These are phyloP conservation scores for Ctenopoma kingsleyae DNA, from an alignment of 2,797 vertebrate genomes.

Conservation along the genomic window DNA sequence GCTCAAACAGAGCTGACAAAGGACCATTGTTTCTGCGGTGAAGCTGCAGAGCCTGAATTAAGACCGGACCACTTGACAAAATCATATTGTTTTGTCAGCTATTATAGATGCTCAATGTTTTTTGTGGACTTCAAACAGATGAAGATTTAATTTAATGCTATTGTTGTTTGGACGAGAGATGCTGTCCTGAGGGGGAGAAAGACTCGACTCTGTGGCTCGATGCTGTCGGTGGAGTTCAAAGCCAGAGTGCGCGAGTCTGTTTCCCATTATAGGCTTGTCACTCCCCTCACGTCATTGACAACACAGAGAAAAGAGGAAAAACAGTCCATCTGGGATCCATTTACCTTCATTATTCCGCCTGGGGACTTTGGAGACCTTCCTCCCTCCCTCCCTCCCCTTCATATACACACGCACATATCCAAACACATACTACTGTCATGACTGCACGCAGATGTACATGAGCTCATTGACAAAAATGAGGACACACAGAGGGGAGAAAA, in stretches of 20 bases:
- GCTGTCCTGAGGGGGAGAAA: constrained; percentile 51
- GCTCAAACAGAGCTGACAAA: constrained; percentile 50
- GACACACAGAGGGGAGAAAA: constrained; percentile 48
- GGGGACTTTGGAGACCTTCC: constrained; percentile 72
- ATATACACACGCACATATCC: constrained; percentile 29
- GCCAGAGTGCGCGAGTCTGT: constrained; percentile 76
- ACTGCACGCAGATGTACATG: constrained; percentile 74
- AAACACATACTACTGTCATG: constrained; percentile 67
- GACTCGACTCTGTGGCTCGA: constrained; percentile 32
- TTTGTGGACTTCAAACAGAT: constrained; percentile 55
- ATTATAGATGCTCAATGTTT: constrained; percentile 29
- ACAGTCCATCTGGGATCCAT: constrained; percentile 88
- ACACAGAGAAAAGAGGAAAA: constrained; percentile 78
- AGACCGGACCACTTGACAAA: constrained; percentile 43
- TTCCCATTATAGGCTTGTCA: constrained; percentile 88
- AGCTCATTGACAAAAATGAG: constrained; percentile 68
- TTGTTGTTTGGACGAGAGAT: constrained; percentile 59
- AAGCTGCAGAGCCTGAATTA: constrained; percentile 38
- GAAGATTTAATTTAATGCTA: constrained; percentile 56
- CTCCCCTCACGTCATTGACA: constrained; percentile 89
- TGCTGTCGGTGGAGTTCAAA: constrained; percentile 81
- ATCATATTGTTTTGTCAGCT: constrained; percentile 58
- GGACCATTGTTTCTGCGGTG: constrained; percentile 52
- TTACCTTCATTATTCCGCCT: constrained; percentile 87
- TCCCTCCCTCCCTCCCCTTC: constrained; percentile 6